Evolutionary conservation across 1,140 invertebrate species (phyloP).

Genomic region (Brachionus asplanchnoidis): DNA sequence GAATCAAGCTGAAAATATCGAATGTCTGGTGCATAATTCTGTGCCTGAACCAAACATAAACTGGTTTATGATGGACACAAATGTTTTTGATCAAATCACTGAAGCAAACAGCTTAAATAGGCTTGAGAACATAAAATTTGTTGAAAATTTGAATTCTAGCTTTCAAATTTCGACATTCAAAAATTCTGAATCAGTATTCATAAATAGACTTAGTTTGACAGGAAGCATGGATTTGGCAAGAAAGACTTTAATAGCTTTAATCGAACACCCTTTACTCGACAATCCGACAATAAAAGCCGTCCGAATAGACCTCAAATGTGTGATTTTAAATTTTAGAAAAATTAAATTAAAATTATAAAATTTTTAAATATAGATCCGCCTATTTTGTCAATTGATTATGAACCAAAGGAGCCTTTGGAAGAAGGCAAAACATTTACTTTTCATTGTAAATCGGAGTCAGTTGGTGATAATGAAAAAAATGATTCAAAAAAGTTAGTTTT

Average conservation of each 20-base stretch:
- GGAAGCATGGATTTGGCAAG: not conserved
- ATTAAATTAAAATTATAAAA: not conserved
- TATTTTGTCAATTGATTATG: not conserved
- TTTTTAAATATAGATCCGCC: not conserved
- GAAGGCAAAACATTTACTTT: slow-evolving; percentile 20
- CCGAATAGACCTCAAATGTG: not conserved
- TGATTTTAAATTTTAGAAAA: not conserved
- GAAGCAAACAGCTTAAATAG: not conserved
- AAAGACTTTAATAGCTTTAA: not conserved
- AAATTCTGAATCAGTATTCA: not conserved
- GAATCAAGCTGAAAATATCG: not conserved
- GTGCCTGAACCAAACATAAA: not conserved
- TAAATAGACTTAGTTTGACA: not conserved
- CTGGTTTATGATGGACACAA: not conserved
- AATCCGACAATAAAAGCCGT: not conserved
- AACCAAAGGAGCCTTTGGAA: not conserved
- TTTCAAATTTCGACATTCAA: not conserved
- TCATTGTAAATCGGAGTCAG: not conserved
- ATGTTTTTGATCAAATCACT: not conserved
- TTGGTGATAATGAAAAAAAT: not conserved
- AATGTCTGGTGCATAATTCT: not conserved
- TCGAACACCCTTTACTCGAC: not conserved
- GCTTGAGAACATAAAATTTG: not conserved
- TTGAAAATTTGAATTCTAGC: not conserved
- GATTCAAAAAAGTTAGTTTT: not conserved